Evolutionary conservation across 1,140 invertebrate species (phyloP).

Genomic region (Lasaia peninsularis): DNA sequence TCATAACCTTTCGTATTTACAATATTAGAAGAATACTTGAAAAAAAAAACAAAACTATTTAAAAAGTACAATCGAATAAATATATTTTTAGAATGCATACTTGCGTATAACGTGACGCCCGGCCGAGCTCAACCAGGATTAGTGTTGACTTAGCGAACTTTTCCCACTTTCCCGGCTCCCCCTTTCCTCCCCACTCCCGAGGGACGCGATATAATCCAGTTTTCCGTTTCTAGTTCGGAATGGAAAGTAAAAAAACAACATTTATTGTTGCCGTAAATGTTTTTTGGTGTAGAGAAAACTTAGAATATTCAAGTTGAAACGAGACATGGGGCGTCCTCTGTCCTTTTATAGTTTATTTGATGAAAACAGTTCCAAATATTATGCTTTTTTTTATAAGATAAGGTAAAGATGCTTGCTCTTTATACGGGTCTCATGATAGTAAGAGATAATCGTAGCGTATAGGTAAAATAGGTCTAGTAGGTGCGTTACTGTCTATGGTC

Average conservation of each 20-base stretch:
- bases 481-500: too few species aligned
- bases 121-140: conserved; percentile 14
- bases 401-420: too few species aligned
- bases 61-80: background rate
- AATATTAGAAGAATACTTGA: too few species aligned
- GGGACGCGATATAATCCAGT: conserved; percentile 60
- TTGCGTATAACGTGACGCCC: background rate
- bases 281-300: background rate
- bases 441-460: too few species aligned
- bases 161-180: conserved; percentile 22
- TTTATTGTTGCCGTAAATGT: conserved; percentile 34
- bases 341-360: too few species aligned
- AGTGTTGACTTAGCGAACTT: conserved; percentile 45
- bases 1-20: too few species aligned
- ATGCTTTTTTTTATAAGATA: too few species aligned
- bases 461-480: too few species aligned
- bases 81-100: background rate
- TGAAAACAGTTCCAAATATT: too few species aligned
- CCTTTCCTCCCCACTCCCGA: conserved; percentile 21
- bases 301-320: background rate
- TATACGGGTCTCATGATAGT: too few species aligned
- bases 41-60: background rate
- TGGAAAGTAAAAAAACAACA: conserved; percentile 42
- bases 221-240: conserved; percentile 38
- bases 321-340: too few species aligned